Base-by-base conservation (phyloP, 2,888 invertebrate genomes). In the Noctua comes region DNA sequence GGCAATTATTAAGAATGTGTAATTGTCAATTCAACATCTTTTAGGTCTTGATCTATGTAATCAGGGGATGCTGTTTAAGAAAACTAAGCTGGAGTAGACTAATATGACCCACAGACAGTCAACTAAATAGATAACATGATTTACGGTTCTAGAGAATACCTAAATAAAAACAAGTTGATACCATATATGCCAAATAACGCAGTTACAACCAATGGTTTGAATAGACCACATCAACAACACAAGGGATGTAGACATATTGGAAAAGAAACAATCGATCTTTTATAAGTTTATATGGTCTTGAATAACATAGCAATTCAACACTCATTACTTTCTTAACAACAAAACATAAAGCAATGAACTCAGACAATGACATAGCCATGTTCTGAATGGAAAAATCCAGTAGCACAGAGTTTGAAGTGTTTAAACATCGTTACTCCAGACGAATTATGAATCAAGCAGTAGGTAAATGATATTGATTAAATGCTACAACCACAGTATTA, bases 301-400 rank as follows among this genome's bases (percentile, higher is more conserved):
- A 66, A 66, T 36, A 36, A 70, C 48, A 66, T 3, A 43, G 31
- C 31, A 68, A 62, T 36, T 27, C 2, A 43, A 59, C 43, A 59
- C 18, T 59, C 27, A 68, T 54, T 27, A 36, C 13, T 31, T 51
- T 46, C 59, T 36, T 27, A 78, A 68, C 16, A 78, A 62, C 65
- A 77, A 48, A 82, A 68, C 62, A 2, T 36, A 68, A n/a, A 68
- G 68, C 36, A 83, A 69, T 64, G 57, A 78, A 72, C 68, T 80
- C 27, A 11, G 68, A 78, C 83, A 82, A 77, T 64, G 68, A 82
- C 24, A 21, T 64, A 51, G 24, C 18, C 66, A 48, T 68, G 80
- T 79, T 59, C 66, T 59, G 46, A 73, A 62, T 69, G 46, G 18
- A 27, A 46, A 36, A 43, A 65, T 27, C 54, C 36, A 70, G 43